phyloP scores from a whole-genome alignment of 2,113 vertebrate species.

The Pogona vitticeps region DNA sequence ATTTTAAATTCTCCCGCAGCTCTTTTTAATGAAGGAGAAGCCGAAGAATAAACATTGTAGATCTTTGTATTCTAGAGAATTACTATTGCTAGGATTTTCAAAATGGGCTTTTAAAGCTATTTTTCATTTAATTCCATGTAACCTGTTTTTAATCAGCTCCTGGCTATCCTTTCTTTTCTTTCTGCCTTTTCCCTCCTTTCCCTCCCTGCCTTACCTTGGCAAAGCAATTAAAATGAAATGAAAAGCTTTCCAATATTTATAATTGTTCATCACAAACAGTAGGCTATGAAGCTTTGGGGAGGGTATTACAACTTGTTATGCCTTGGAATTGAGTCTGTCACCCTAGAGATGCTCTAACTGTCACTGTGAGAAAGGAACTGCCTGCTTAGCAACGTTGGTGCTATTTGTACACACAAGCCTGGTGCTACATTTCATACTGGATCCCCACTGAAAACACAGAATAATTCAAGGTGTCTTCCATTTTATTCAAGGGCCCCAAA shows the following conservation, averaged over 20 bases:
- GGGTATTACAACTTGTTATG: constrained; percentile 62
- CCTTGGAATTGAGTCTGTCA: constrained; percentile 50
- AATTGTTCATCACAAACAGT: constrained; percentile 45
- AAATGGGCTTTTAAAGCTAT: constrained; percentile 30
- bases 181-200: not conserved
- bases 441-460: constrained; percentile 49
- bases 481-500: constrained; percentile 32
- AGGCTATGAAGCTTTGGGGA: constrained; percentile 51
- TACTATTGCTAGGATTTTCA: constrained; percentile 29
- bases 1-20: constrained; percentile 36
- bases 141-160: constrained; percentile 47
- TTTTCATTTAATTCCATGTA: constrained; percentile 32
- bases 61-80: constrained; percentile 39
- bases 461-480: constrained; percentile 47
- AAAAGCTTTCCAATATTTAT: constrained; percentile 40
- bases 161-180: not conserved
- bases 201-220: not conserved
- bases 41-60: constrained; percentile 25
- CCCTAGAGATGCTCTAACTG: constrained; percentile 38
- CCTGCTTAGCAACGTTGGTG: constrained; percentile 46
- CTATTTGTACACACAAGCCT: constrained; percentile 27
- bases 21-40: constrained; percentile 43
- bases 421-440: constrained; percentile 34
- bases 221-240: constrained; percentile 54
- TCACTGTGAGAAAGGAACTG: constrained; percentile 46